phyloP scores from a whole-genome alignment of 2,797 vertebrate species.

The Rhincodon typus region DNA sequence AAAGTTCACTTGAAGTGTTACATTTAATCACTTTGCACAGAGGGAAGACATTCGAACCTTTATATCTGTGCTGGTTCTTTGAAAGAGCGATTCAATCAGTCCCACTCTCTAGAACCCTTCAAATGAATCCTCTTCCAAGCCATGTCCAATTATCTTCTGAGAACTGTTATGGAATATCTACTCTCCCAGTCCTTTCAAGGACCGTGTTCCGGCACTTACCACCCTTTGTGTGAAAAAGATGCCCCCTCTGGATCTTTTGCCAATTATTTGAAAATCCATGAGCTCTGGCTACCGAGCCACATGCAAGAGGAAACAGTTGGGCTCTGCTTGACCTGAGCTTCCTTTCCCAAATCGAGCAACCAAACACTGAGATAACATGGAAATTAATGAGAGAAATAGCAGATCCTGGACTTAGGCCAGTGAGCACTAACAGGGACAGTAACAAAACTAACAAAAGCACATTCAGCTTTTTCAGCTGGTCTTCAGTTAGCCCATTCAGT shows the following conservation, averaged over 20 bases:
- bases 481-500: background rate
- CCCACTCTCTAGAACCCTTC: background rate
- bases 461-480: background rate
- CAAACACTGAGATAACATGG: background rate
- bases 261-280: background rate
- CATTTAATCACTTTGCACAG: background rate
- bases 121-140: background rate
- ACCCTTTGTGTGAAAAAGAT: background rate
- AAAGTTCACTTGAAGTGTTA: background rate
- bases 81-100: background rate
- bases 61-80: background rate
- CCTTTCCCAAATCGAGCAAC: background rate
- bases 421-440: background rate
- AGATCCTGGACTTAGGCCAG: background rate
- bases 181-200: background rate
- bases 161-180: background rate
- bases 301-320: background rate
- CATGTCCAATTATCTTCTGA: background rate
- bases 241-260: background rate
- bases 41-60: background rate
- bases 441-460: background rate
- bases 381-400: background rate
- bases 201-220: background rate
- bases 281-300: background rate
- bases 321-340: background rate